Evolutionary conservation across 2,113 vertebrate species (phyloP), one percentile per base, ranked within the genome.

Genomic region (Neoarius graeffei): DNA sequence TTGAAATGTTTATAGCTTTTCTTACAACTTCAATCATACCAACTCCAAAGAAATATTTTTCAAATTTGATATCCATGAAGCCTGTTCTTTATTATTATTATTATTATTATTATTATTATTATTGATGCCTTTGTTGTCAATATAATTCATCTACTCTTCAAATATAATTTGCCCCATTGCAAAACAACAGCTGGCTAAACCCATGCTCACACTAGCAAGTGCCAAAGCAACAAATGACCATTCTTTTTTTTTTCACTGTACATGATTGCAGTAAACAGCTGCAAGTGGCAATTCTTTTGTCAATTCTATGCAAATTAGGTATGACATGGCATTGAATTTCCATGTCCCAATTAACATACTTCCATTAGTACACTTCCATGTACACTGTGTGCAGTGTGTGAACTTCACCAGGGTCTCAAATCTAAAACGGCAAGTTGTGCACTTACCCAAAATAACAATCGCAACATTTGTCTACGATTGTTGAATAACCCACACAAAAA

Each of bases 131-230:
- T n/a, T 56, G 25, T 6, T 56, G 52, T 80, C 50, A 7, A 35
- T 35, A 59, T 59, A 81, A 59, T 59, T 35, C 8, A 30, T 81
- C 54, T 59, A 10, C 52, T 59, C 52, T 56, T 80, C 52, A 80
- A 27, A 56, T 27, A 56, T 56, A 27, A 56, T 20, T 80, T 56
- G 42, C 5, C 76, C 0, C 13, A 15, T 25, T 79, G 11, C 77
- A 80, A 30, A 80, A 80, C 54, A 80, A 80, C 79, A 81, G 79
- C 27, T 81, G 79, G 15, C 27, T 35, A 60, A 81, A 14, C n/a
- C n/a, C 77, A 11, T 3, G 1, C 5, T 81, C n/a, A 81, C 56
- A 27, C n/a, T 27, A 8, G 25, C 50, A 56, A 80, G 64, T 1
- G 5, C 4, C 64, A 67, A 67, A 62, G 20, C 20, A 60, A 60